Conservation (phyloP, 2,797 vertebrate species). For the Sebastes vulpes region DNA sequence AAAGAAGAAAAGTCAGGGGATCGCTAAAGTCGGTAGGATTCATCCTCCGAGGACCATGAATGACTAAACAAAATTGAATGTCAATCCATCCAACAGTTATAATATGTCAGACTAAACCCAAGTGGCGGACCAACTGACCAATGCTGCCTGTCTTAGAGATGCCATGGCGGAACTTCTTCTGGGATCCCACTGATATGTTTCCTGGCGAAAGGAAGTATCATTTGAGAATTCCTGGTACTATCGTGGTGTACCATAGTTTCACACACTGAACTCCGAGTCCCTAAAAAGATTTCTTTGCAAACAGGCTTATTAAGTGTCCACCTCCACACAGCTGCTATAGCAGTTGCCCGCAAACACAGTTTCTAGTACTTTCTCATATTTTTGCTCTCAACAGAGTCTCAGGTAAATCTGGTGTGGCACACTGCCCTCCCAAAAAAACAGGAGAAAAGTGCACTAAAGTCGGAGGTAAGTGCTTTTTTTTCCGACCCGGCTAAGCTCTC, state of each 20-base stretch:
- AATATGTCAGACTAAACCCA: background rate
- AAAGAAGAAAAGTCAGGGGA: background rate
- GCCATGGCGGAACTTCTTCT: background rate
- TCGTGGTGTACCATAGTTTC: background rate
- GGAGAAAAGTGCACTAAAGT: background rate
- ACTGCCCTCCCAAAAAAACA: background rate
- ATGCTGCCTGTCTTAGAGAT: background rate
- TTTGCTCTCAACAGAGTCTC: background rate
- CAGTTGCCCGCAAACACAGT: background rate
- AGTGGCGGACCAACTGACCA: background rate
- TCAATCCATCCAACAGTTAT: no score
- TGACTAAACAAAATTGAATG: accelerated
- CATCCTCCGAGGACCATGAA: background rate
- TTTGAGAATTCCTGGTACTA: background rate
- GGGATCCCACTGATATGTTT: background rate
- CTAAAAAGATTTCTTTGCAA: no score
- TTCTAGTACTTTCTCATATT: background rate
- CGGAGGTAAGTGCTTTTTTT: constrained; percentile 3
- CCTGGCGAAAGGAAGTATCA: background rate
- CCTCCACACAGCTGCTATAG: background rate
- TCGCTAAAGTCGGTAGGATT: no score
- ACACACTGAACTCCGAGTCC: no score
- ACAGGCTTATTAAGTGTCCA: background rate
- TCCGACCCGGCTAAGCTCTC: background rate
- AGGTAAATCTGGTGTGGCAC: background rate